These are phyloP conservation scores for Spicauda simplicius DNA, from an alignment of 2,888 invertebrate genomes.

Conservation along the genomic window DNA sequence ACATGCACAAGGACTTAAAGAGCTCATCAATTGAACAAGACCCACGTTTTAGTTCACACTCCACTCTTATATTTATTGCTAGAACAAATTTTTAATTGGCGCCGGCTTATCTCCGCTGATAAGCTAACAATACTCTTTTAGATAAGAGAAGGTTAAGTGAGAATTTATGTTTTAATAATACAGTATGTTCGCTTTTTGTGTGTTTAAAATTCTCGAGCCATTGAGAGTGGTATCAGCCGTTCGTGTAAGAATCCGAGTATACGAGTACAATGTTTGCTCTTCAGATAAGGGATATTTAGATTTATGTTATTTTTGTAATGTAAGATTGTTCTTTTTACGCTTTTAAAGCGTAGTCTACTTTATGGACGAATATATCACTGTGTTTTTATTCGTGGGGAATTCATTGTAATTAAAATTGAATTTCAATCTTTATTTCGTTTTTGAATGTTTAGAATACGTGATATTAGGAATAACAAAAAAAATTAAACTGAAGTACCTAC, in stretches of 20 bases:
- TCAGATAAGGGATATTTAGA: slow-evolving; percentile 28
- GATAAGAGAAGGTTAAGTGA: slow-evolving; percentile 68
- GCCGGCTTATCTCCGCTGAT: slow-evolving; percentile 59
- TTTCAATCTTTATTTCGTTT: too few relatives aligned
- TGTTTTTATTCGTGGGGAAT: background rate
- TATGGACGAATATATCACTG: background rate
- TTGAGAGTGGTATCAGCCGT: slow-evolving; percentile 20
- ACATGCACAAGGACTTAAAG: slow-evolving; percentile 37
- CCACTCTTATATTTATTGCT: slow-evolving; percentile 50
- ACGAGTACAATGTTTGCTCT: slow-evolving; percentile 24
- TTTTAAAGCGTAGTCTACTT: slow-evolving; percentile 7
- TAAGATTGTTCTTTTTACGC: slow-evolving; percentile 14
- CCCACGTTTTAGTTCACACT: slow-evolving; percentile 41
- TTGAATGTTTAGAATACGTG: too few relatives aligned
- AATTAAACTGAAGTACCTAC: too few relatives aligned
- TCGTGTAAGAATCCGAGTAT: slow-evolving; percentile 29
- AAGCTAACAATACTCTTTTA: slow-evolving; percentile 65
- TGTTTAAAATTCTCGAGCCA: slow-evolving; percentile 37
- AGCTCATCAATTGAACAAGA: slow-evolving; percentile 46
- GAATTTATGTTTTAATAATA: slow-evolving; percentile 70
- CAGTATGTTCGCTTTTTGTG: slow-evolving; percentile 44
- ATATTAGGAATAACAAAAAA: too few relatives aligned
- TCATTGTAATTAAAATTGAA: too few relatives aligned
- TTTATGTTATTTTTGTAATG: slow-evolving; percentile 28
- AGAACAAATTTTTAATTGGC: slow-evolving; percentile 74